Base-by-base conservation (phyloP, 2,888 invertebrate genomes). In the Gymnocheta viridis region DNA sequence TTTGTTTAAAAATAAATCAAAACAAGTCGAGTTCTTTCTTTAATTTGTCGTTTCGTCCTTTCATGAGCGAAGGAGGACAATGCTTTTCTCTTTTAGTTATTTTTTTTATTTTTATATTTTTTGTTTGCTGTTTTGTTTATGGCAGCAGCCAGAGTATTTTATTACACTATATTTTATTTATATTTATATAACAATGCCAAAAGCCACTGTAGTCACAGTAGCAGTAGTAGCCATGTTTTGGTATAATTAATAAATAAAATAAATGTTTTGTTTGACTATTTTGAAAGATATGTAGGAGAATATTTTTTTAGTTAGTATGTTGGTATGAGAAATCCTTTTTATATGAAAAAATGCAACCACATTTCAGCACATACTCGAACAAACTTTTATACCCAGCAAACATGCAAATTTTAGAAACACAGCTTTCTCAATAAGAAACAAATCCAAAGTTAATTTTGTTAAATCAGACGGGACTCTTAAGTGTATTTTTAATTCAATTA, bases 231-330 rank as follows among this genome's bases (percentile, higher is more conserved):
- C 27, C 66, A 44, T 69, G 56, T 69, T 67, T 60, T 38, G 2
- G 27, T 72, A n/a, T 82, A 82, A 82, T 82, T 77, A 82, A 77
- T 77, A 82, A 58, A 77, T 54, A 77, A 82, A 77, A 58, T 72
- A 66, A 77, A 72, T 77, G 32, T 27, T 22, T 66, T 14, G 22
- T 35, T 60, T 47, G n/a, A 51, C 27, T 54, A 29, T 29, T 29
- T 27, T 1, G 24, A 60, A 35, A 17, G 19, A 12, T 60, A 1
- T 47, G 19, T 19, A 38, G 7, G 3, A 32, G 32, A 32, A 32
- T 17, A 24, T 22, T n/a, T 29, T n/a, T 2, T 22, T 6, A 60
- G 14, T 35, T 51, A 12, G 10, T 17, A n/a, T 69, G 51, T 54
- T 54, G 14, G 24, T 22, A 32, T 49, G 22, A 51, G 22, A 67